Conservation (phyloP, 2,113 vertebrate genomes). For the Opisthocomus hoazin region DNA sequence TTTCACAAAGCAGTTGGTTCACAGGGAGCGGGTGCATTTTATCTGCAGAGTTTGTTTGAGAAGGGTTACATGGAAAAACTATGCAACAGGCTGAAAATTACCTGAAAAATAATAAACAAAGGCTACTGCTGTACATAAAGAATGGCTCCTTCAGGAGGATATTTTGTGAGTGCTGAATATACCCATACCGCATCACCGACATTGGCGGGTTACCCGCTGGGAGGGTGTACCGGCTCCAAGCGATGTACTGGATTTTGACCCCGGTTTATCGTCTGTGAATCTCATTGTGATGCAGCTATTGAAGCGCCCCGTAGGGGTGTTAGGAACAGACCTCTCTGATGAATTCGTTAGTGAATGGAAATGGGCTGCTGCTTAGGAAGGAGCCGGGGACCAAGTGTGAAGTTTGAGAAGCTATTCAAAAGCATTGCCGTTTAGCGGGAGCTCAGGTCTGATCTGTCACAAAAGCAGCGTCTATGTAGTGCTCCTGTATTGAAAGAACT, state of each 20-base stretch:
- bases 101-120: background rate
- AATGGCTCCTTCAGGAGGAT: background rate
- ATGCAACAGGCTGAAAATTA: background rate
- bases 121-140: background rate
- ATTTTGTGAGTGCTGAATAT: background rate
- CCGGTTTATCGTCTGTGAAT: fast-evolving
- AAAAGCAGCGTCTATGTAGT: background rate
- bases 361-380: background rate
- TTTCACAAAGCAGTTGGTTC: background rate
- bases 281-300: background rate
- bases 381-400: background rate
- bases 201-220: background rate
- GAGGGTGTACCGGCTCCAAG: too few species aligned
- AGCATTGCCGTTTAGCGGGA: background rate
- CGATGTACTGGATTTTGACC: background rate
- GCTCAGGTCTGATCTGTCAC: background rate
- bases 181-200: fast-evolving
- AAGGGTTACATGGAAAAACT: background rate
- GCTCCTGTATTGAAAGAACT: background rate
- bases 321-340: background rate
- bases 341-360: background rate
- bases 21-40: background rate
- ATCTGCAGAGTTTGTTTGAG: background rate
- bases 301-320: background rate
- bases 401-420: background rate